Evolutionary conservation across 2,888 invertebrate genomes (phyloP), one percentile per base, ranked within the genome.

Genomic region (Spodoptera exigua): DNA sequence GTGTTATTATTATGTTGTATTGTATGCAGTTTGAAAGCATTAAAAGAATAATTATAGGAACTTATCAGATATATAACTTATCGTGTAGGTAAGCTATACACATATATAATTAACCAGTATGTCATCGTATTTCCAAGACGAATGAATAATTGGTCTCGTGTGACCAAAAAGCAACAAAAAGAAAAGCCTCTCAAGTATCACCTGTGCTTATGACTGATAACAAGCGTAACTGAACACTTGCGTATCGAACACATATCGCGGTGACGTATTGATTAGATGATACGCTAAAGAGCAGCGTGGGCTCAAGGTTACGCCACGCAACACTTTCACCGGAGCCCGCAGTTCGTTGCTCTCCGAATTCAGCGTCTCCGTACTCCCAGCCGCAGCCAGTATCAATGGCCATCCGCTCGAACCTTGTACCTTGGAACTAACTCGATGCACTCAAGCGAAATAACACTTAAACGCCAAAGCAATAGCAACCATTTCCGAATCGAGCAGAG

Each of bases 331-430:
- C 85, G 83, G 74, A 72, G 66, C 62, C 78, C 78, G 81, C 84
- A 93, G 94, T 92, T 93, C 94, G 88, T 91, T 93, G 92, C 94
- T 90, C 94, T 90, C 89, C 92, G 79, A 93, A 93, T 86, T 93
- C 89, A 87, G 87, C 90, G 85, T 79, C 85, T 83, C 83, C 70
- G 63, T 61, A 70, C 74, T 73, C 74, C 45, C 54, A 55, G 69
- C 51, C 52, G 55, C 37, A 74, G 61, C 60, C 69, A 47, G 65
- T 74, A 83, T 84, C 82, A 86, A 85, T 84, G 85, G 80, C 70
- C 57, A 75, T 59, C 79, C 83, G 76, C 81, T 80, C 76, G 69
- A 81, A 73, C 80, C 69, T 82, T 76, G 74, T 78, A 81, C 70
- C 78, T 79, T 79, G 76, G 76, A 72, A 74, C 70, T 58, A 59